These are phyloP conservation scores for Synanthedon myopaeformis DNA, from an alignment of 2,888 invertebrate species.

Conservation along the genomic window DNA sequence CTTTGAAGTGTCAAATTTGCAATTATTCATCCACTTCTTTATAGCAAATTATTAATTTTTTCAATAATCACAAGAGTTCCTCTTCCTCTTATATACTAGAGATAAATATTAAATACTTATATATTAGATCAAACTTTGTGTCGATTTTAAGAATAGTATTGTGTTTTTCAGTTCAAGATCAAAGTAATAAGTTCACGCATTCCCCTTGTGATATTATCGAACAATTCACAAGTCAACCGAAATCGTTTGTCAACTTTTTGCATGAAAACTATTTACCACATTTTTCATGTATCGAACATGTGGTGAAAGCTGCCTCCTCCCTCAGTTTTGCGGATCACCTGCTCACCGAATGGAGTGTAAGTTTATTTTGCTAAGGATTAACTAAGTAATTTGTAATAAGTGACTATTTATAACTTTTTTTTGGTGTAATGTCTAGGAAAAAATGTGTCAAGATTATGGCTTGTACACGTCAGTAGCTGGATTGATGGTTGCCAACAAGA, in stretches of 20 bases:
- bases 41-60: too few species aligned
- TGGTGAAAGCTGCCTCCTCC: slow-evolving; percentile 71
- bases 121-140: slow-evolving; percentile 6
- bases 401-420: background rate
- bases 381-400: background rate
- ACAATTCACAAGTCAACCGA: slow-evolving; percentile 76
- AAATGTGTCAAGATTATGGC: slow-evolving; percentile 67
- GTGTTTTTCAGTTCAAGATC: slow-evolving; percentile 25
- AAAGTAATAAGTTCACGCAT: slow-evolving; percentile 62
- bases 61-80: too few species aligned
- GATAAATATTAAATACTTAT: slow-evolving; percentile 1
- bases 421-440: slow-evolving; percentile 34
- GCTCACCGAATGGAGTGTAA: slow-evolving; percentile 75
- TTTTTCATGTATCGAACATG: slow-evolving; percentile 74
- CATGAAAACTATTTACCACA: slow-evolving; percentile 82
- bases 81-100: too few species aligned
- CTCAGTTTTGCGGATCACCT: slow-evolving; percentile 80
- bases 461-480: slow-evolving; percentile 75
- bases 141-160: background rate
- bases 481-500: slow-evolving; percentile 77
- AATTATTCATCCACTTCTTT: too few species aligned
- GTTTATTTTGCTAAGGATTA: slow-evolving; percentile 9
- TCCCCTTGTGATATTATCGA: slow-evolving; percentile 75
- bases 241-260: slow-evolving; percentile 75
- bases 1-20: too few species aligned